Base-by-base conservation (phyloP, 2,113 vertebrate species). In the Macrotis lagotis region DNA sequence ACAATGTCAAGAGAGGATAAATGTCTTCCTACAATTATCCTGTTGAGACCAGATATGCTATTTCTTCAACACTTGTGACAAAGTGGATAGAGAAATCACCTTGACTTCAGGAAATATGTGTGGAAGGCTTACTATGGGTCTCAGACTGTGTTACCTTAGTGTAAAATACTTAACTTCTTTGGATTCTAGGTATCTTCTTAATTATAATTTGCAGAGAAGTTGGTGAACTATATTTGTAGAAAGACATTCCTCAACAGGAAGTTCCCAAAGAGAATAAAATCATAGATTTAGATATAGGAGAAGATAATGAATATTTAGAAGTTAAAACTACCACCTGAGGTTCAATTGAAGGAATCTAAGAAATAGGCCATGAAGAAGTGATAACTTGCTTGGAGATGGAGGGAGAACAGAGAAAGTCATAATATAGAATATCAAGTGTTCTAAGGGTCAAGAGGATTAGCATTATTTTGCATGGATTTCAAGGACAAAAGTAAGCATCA, bases 11-110 rank as follows among this genome's bases (percentile, higher is more conserved):
- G 12, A 31, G n/a, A n/a, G 66, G 5, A 74, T n/a, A 37, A 37
- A 11, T n/a, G 5, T 22, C 5, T 3, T n/a, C 1, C 16, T n/a
- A 0, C 3, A n/a, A n/a, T 4, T 74, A 5, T 19, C 14, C 12
- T 74, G 14, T 31, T 37, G 37, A 74, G 31, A 74, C 0, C 59
- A 74, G 1, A 6, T n/a, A 14, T n/a, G 37, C 19, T n/a, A 66
- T n/a, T 66, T 37, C 31, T n/a, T 31, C n/a, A 5, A 1, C 3
- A n/a, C 12, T 74, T 74, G 37, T n/a, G 31, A 74, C n/a, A 37
- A 74, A 74, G 12, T n/a, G 31, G 28, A 12, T 59, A 59, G 28
- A 59, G 52, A 53, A 28, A 31, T 59, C 28, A 3, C 26, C 59
- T 66, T n/a, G 14, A 3, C 12, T 66, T 37, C 19, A n/a, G 12